These are phyloP conservation scores for Eupelmus urozonus DNA, from an alignment of 2,888 invertebrate genomes.

Conservation along the genomic window DNA sequence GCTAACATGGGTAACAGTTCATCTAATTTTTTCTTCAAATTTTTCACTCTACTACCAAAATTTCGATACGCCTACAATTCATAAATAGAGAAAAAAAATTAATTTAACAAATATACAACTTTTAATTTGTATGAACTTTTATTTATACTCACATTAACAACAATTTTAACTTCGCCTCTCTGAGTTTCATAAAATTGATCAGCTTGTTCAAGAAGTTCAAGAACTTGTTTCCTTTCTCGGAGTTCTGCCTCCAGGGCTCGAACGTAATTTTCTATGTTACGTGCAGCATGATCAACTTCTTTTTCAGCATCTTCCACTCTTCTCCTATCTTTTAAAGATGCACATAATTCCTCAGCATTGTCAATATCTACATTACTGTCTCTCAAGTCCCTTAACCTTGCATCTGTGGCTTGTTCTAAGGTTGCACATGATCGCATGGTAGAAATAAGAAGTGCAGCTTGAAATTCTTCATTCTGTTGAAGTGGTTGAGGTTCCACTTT, in stretches of 20 bases:
- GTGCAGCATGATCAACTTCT: slow-evolving; percentile 90
- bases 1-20: slow-evolving; percentile 87
- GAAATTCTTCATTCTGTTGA: slow-evolving; percentile 82
- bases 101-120: neutral
- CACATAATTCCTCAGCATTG: slow-evolving; percentile 87
- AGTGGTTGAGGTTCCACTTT: slow-evolving; percentile 81
- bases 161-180: slow-evolving; percentile 95
- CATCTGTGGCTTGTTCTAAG: slow-evolving; percentile 74
- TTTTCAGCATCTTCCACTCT: slow-evolving; percentile 92
- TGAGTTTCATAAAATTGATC: slow-evolving; percentile 93
- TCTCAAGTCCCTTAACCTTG: slow-evolving; percentile 78
- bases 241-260: slow-evolving; percentile 90
- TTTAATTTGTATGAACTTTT: neutral
- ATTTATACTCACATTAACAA: slow-evolving; percentile 89
- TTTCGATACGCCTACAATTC: slow-evolving; percentile 91
- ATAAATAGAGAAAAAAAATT: slow-evolving; percentile 32
- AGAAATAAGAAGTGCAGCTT: slow-evolving; percentile 79
- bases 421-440: slow-evolving; percentile 74
- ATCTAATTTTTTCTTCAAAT: slow-evolving; percentile 90
- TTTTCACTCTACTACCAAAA: slow-evolving; percentile 92
- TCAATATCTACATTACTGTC: slow-evolving; percentile 85
- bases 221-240: slow-evolving; percentile 86
- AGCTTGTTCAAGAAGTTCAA: slow-evolving; percentile 88
- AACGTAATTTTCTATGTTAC: slow-evolving; percentile 89
- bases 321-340: slow-evolving; percentile 91